These are phyloP conservation scores for Spatulosminthurus flaviceps DNA, from an alignment of 2,888 invertebrate genomes.

Conservation along the genomic window DNA sequence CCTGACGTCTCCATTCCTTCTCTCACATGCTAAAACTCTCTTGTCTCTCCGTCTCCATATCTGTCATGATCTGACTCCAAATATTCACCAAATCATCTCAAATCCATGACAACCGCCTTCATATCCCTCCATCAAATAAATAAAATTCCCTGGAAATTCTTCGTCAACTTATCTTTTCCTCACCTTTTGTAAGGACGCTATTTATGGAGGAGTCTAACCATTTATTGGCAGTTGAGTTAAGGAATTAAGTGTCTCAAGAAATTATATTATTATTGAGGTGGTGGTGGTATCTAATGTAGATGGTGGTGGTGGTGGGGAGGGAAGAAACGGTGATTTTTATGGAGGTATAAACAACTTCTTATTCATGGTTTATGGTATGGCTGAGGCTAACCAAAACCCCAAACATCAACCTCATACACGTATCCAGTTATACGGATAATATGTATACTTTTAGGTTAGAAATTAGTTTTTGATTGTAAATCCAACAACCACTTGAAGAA, in stretches of 20 bases:
- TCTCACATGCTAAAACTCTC: too few relatives aligned
- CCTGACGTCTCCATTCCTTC: slow-evolving; percentile 52
- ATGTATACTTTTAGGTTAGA: too few relatives aligned
- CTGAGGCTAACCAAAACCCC: slow-evolving; percentile 4
- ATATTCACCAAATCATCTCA: background rate
- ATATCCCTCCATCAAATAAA: background rate
- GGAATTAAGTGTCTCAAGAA: slow-evolving; percentile 22
- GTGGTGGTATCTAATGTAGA: too few relatives aligned
- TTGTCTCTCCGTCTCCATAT: too few relatives aligned
- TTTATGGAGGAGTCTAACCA: background rate
- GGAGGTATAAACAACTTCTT: slow-evolving; percentile 1
- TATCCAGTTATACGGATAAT: background rate
- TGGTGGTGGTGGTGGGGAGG: too few relatives aligned
- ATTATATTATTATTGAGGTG: background rate
- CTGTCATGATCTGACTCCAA: slow-evolving; percentile 18
- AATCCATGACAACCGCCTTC: background rate
- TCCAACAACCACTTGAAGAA: slow-evolving; percentile 15
- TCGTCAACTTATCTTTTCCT: too few relatives aligned
- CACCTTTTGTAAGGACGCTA: too few relatives aligned
- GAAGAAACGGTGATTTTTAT: slow-evolving; percentile 11
- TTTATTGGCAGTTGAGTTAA: slow-evolving; percentile 3
- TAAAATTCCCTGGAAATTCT: too few relatives aligned
- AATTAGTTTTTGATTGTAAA: slow-evolving; percentile 5
- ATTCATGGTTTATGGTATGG: slow-evolving; percentile 9
- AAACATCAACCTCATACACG: background rate